Evolutionary conservation across 2,888 invertebrate species (phyloP).

Genomic region (Protodeltote pygarga): DNA sequence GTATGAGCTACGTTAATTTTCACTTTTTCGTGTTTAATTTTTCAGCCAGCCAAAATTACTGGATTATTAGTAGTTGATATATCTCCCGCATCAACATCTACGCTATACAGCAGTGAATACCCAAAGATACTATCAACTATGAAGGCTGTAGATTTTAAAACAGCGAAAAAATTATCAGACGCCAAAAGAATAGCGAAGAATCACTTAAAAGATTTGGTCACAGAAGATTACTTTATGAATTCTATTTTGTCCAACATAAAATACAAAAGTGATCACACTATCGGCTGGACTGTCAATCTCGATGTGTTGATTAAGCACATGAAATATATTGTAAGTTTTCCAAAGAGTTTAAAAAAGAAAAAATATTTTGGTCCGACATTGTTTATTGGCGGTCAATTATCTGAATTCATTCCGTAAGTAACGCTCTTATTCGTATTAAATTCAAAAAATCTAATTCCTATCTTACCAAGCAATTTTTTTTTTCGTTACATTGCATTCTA

Average conservation of each 20-base stretch:
- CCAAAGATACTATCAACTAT: conserved; percentile 87
- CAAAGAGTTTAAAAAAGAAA: conserved; percentile 66
- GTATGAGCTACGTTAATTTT: no score
- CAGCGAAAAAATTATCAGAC: conserved; percentile 50
- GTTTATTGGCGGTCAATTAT: conserved; percentile 94
- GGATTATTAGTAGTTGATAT: conserved; percentile 90
- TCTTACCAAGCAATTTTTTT: no score
- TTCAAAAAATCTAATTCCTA: no score
- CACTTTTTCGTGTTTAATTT: no score
- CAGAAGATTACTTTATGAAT: conserved; percentile 87
- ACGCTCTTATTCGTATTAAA: not conserved
- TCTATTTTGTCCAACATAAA: conserved; percentile 82
- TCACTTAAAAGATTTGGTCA: conserved; percentile 54
- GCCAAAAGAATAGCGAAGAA: conserved; percentile 60
- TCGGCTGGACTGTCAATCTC: conserved; percentile 93
- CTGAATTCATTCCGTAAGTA: conserved; percentile 91
- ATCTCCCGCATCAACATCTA: conserved; percentile 87
- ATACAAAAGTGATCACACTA: conserved; percentile 68
- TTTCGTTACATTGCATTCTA: not conserved
- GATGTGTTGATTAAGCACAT: conserved; percentile 89
- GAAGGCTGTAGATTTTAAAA: conserved; percentile 63
- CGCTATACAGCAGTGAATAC: conserved; percentile 81
- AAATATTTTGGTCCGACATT: conserved; percentile 89
- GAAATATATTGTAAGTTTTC: conserved; percentile 88
- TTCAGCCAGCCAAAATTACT: conserved; percentile 86